Conservation (phyloP, 2,888 invertebrate genomes). For the Chaetogeoica ovagalla region DNA sequence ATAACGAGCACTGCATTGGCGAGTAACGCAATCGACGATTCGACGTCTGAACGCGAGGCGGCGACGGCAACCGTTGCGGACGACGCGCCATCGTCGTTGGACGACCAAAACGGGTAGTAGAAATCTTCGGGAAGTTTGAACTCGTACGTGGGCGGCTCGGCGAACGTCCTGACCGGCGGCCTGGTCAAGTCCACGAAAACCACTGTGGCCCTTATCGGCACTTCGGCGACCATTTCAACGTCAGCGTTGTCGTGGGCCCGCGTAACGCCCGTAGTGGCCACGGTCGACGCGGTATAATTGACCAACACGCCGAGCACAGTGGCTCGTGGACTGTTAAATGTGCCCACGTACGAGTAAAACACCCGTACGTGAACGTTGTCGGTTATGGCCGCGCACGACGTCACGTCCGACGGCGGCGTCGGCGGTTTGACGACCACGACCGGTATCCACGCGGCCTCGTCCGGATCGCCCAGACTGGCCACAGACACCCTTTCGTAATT, state of each 20-base stretch:
- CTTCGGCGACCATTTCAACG: neutral
- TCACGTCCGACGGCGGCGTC: neutral
- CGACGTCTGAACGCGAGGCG: no score
- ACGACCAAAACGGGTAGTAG: slow-evolving; percentile 68
- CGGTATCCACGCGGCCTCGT: slow-evolving; percentile 50
- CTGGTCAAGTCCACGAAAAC: slow-evolving; percentile 63
- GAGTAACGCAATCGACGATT: no score
- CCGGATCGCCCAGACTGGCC: slow-evolving; percentile 50
- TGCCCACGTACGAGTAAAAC: slow-evolving; percentile 48
- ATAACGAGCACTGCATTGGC: no score
- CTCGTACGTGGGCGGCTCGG: slow-evolving; percentile 68
- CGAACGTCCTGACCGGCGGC: slow-evolving; percentile 62
- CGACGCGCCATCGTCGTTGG: neutral
- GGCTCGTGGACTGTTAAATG: slow-evolving; percentile 46
- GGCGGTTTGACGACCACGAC: slow-evolving; percentile 19
- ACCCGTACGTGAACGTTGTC: slow-evolving; percentile 36
- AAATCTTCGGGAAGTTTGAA: slow-evolving; percentile 73
- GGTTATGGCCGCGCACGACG: slow-evolving; percentile 10
- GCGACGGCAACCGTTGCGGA: no score
- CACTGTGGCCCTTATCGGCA: slow-evolving; percentile 58
- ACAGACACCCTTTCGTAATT: slow-evolving; percentile 20
- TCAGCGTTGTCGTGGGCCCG: neutral
- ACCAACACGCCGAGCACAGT: slow-evolving; percentile 47
- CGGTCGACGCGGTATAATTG: slow-evolving; percentile 16
- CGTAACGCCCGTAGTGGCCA: no score